Evolutionary conservation across 2,888 invertebrate species (phyloP), one percentile per base, ranked within the genome.

Genomic region (Sericinus montela): DNA sequence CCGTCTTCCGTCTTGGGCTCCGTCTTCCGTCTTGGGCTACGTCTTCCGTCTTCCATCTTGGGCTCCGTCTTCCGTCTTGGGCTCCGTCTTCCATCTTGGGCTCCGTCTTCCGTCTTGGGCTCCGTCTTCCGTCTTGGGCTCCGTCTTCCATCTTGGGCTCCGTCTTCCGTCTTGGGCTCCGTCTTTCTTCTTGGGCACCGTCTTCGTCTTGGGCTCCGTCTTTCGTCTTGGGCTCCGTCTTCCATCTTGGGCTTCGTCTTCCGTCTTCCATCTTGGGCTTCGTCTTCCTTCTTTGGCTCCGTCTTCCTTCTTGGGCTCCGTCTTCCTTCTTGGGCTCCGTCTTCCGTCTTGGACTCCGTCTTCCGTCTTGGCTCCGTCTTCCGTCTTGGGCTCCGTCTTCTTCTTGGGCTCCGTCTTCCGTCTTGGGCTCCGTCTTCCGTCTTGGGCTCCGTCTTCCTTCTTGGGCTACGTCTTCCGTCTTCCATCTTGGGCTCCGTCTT

Each of bases 141-240:
- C n/a, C 15, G 35, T 25, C 15, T 23, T 44, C 44, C n/a, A 37
- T 54, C 46, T 45, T 13, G 32, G 7, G 37, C n/a, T n/a, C n/a
- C n/a, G n/a, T n/a, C 41, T 51, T 52, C 35, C n/a, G 8, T 3
- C 35, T 47, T 51, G 45, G 13, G n/a, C 39, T 25, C 16, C 44
- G 36, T 41, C 36, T 9, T 15, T 32, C 25, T 1, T 14, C 35
- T 7, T 3, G 6, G 36, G 14, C 36, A n/a, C 7, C 3, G 15
- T 35, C 35, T 43, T 43, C 35, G 10, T 35, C 35, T 25, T 34
- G n/a, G 25, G 13, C 29, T 29, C 3, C 23, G 7, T 43, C 44
- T 51, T 45, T 30, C 3, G 39, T 48, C 39, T 40, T 49, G 48
- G n/a, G 53, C n/a, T n/a, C n/a, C n/a, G n/a, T n/a, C n/a, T n/a